Conservation (phyloP, 2,888 invertebrate species). For the Drosophila helvetica region DNA sequence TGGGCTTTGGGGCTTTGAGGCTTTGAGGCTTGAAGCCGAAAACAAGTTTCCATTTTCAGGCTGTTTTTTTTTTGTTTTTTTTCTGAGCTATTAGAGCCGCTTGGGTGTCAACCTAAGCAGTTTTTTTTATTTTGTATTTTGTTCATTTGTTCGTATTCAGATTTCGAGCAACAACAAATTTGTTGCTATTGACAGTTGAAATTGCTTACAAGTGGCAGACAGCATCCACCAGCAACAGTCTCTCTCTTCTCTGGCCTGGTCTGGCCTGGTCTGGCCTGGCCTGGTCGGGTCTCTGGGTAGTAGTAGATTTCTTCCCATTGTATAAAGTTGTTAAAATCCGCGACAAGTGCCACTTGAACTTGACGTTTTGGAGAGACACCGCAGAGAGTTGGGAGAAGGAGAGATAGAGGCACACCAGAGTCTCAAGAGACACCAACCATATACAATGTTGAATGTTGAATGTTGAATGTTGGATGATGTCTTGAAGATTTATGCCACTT, state of each 20-base stretch:
- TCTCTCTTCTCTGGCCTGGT: not conserved
- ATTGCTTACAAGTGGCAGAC: constrained; percentile 71
- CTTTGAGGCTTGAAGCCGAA: constrained; percentile 15
- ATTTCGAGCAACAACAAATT: constrained; percentile 55
- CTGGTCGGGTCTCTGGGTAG: constrained; percentile 10
- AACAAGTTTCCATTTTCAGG: constrained; percentile 71
- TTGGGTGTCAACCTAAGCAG: constrained; percentile 74
- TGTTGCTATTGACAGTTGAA: constrained; percentile 66
- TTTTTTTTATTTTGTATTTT: constrained; percentile 40
- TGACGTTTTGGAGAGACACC: constrained; percentile 47
- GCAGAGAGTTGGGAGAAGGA: constrained; percentile 1
- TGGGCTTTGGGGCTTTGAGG: not conserved
- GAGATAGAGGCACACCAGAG: constrained; percentile 34
- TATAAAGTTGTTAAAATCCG: constrained; percentile 73
- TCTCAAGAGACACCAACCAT: constrained; percentile 33
- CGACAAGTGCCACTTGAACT: constrained; percentile 74
- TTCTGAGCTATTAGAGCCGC: constrained; percentile 62
- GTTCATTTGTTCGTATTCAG: constrained; percentile 57
- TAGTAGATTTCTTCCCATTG: constrained; percentile 37
- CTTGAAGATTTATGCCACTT: constrained; percentile 52
- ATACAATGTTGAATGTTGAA: constrained; percentile 51
- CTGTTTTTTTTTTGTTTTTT: not conserved
- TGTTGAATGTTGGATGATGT: constrained; percentile 38
- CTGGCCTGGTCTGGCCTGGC: constrained; percentile 17
- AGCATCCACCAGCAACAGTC: constrained; percentile 19